phyloP scores from a whole-genome alignment of 2,113 vertebrate genomes.

The Cochlearius cochlearius region DNA sequence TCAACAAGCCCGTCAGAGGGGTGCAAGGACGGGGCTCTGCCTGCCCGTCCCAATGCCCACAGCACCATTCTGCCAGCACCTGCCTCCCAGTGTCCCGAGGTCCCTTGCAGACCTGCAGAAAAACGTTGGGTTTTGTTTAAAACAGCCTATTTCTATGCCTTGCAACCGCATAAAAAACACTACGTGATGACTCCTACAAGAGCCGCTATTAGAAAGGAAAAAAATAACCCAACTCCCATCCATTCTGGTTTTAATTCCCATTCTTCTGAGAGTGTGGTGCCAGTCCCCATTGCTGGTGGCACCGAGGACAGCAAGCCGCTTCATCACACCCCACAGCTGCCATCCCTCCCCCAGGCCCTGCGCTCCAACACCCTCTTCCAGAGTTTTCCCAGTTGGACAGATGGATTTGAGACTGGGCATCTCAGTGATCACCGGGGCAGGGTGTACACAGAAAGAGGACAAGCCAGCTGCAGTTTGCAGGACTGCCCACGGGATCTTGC shows the following conservation, averaged over 20 bases:
- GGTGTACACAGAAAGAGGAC: fast-evolving
- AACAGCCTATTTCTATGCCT: not conserved
- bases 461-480: not conserved
- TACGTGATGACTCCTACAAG: not conserved
- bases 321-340: not conserved
- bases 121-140: not conserved
- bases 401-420: not conserved
- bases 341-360: not conserved
- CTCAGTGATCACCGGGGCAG: not conserved
- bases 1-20: not conserved
- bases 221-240: not conserved
- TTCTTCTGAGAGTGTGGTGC: not conserved
- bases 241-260: not conserved
- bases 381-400: not conserved
- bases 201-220: not conserved
- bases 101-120: not conserved
- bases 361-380: not conserved
- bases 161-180: not conserved
- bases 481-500: not conserved
- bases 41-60: not conserved
- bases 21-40: fast-evolving
- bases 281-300: not conserved
- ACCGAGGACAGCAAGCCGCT: not conserved
- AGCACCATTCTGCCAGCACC: not conserved
- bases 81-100: not conserved